Base-by-base conservation (phyloP, 2,888 invertebrate genomes). In the Calameuta pallipes region DNA sequence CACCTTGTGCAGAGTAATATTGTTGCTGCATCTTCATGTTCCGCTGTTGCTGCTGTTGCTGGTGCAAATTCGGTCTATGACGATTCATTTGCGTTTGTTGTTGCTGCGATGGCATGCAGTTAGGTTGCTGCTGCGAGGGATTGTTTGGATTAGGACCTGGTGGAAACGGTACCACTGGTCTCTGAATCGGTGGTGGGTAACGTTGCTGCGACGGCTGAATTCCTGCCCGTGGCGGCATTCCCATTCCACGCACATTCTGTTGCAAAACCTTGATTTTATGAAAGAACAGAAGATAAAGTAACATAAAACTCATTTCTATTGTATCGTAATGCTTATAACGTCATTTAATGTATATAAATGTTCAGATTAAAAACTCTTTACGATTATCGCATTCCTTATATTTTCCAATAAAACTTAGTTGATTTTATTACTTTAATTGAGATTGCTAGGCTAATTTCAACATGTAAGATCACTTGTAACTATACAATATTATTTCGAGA, bases 151-250 rank as follows among this genome's bases (percentile, higher is more conserved):
- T 92, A 35, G 92, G 90, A 76, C 92, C 91, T 36, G 92, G 92
- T 79, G 93, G 92, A 84, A 92, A 93, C 73, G 93, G 93, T 75
- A 91, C 91, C 15, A 92, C 92, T 4, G 93, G 93, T 85, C 93
- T 90, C 80, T 93, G 93, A 82, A 93, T 93, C 23, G 93, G 93
- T 12, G 93, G 90, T 11, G 93, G 93, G 82, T 93, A 85, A 69
- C 91, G 90, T 79, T 91, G 91, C 78, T 91, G 91, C 4, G 91
- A 90, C 33, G 90, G 89, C 78, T 91, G 91, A 73, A 91, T 90
- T 76, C 89, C 88, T 33, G 88, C 89, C 23, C 90, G 89, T 4
- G 90, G 90, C 33, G 90, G 91, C 88, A 91, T 91, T 76, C 90
- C 89, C 90, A 91, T 91, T 77, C 90, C 90, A 75, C 91, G 90